Evolutionary conservation across 2,797 vertebrate species (phyloP), one percentile per base, ranked within the genome.

Genomic region (Steatocranus sp.): DNA sequence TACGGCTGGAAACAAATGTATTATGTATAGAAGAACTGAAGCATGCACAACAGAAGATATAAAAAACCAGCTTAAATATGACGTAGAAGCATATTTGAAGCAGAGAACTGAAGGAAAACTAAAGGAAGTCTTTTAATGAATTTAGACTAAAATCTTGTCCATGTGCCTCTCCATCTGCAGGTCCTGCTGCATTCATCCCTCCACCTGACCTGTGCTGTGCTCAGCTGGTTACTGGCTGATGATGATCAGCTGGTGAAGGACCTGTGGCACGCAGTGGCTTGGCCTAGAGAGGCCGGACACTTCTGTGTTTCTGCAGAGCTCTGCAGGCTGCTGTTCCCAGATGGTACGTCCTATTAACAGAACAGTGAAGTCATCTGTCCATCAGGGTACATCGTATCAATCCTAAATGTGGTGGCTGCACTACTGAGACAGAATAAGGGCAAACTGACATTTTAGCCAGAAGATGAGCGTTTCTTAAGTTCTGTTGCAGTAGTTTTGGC

Each of bases 151-250:
- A 66, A 34, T 12, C 4, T 8, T 36, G 5, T 23, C 36, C 23
- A 2, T 1, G 8, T 25, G 5, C 50, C 5, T 20, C 2, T 56
- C 41, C 14, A 53, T 83, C 66, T 84, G 15, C 89, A 99, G 98
- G 94, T 98, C 70, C 93, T 98, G 85, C 93, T 96, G 89, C 95
- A 97, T 6, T 82, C 97, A 3, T 97, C 97, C n/a, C 96, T 98
- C 73, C 97, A 99, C 41, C 90, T 99, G 92, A 95, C 97, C 5
- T 91, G 97, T 0, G 96, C 96, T 1, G 81, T 96, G 32, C 86
- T 98, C 84, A 96, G 95, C 92, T 95, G 91, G 80, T 86, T 96
- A 5, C 63, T 83, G 9, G 93, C 92, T 5, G 82, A 89, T 4
- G 97, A 95, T 83, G 89, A 86, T 0, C 92, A 93, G 76, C 87